Percentiles rank a stretch among this genome's conserved stretches.
These are phyloP conservation scores for Parazoanthus atlanticus DNA, from an alignment of 92 coral and sea anemone genomes.

Conservation along the genomic window DNA sequence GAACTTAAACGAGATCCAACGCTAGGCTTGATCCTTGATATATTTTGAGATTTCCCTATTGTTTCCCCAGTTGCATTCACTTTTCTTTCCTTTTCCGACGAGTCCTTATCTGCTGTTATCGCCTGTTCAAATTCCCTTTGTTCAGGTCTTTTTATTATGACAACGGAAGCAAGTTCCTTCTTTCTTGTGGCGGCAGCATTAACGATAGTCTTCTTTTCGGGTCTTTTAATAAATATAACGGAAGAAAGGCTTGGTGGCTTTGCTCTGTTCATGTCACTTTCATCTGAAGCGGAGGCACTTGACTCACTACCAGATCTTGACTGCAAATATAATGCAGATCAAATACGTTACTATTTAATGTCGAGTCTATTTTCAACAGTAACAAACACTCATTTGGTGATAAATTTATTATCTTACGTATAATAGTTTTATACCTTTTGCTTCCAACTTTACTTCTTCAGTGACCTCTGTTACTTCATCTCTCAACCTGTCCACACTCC, in stretches of 20 bases:
- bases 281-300: constrained; percentile 3
- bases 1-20: not conserved
- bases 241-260: constrained; percentile 20
- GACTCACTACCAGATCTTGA: constrained; percentile 9
- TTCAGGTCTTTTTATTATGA: constrained; percentile 10
- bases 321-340: constrained; percentile 9
- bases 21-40: not conserved
- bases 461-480: not conserved
- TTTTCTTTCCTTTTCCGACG: not conserved
- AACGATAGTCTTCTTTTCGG: not conserved
- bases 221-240: constrained; percentile 15
- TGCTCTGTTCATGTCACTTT: not conserved
- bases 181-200: not conserved
- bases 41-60: not conserved
- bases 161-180: constrained; percentile 25
- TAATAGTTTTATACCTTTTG: constrained; percentile 6
- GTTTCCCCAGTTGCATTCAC: not conserved
- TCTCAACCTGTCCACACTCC: not conserved
- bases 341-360: not conserved
- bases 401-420: not conserved
- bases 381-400: not conserved
- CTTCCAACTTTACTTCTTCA: not conserved
- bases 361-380: not conserved
- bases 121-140: not conserved
- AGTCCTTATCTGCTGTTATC: not conserved